These are phyloP conservation scores for Xestia rhomboidea DNA, from an alignment of 2,888 invertebrate species.

Conservation along the genomic window DNA sequence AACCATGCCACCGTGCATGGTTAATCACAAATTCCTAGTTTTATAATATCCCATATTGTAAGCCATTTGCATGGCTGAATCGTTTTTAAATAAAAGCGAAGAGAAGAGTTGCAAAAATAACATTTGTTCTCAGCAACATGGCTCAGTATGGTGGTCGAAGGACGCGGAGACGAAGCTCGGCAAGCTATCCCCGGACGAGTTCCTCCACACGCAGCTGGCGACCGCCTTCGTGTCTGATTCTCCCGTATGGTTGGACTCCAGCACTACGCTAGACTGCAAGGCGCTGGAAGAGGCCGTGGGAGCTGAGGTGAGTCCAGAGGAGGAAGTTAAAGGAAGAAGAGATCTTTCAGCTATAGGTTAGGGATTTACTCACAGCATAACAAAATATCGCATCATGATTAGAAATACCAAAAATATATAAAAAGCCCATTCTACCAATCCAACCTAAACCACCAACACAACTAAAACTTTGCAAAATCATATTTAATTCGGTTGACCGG, in stretches of 20 bases:
- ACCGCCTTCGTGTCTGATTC: constrained; percentile 95
- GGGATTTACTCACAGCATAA: neutral
- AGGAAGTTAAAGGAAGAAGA: neutral
- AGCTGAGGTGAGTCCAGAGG: constrained; percentile 89
- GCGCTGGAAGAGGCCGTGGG: constrained; percentile 95
- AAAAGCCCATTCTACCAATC: neutral
- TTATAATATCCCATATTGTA: neutral
- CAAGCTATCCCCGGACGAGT: constrained; percentile 93
- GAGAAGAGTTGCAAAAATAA: neutral
- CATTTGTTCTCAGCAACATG: constrained; percentile 95
- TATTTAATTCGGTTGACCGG: neutral
- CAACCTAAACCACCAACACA: neutral
- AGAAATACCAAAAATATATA: neutral
- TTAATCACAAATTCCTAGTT: neutral
- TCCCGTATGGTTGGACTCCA: constrained; percentile 99
- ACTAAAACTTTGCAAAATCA: neutral
- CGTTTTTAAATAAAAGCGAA: neutral
- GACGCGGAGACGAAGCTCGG: constrained; percentile 92
- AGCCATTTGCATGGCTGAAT: neutral
- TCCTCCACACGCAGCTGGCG: constrained; percentile 95
- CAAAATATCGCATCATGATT: no score
- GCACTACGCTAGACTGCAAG: constrained; percentile 93
- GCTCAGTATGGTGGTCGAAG: constrained; percentile 98
- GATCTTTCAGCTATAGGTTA: neutral
- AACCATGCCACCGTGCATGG: no score